These are phyloP conservation scores for Monarcha castaneiventris DNA, from an alignment of 2,113 vertebrate genomes.

Conservation along the genomic window DNA sequence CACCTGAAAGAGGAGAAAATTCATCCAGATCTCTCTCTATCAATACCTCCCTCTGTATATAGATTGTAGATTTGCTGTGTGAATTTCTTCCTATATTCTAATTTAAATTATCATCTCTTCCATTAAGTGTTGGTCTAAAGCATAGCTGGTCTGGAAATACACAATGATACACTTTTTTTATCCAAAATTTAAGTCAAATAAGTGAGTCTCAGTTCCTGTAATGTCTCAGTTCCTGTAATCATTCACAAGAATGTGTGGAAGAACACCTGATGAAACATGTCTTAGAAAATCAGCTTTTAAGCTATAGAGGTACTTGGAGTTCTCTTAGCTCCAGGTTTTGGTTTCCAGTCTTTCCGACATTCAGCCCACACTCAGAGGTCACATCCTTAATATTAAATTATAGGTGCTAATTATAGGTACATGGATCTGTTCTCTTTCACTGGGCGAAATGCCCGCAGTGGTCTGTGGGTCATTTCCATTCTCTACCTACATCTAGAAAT, in stretches of 20 bases:
- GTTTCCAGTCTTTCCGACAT: not conserved
- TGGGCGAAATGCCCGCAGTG: fast-evolving
- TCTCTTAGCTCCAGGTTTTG: not conserved
- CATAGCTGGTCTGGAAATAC: not conserved
- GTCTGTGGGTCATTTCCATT: not conserved
- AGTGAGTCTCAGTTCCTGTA: not conserved
- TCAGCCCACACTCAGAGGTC: not conserved
- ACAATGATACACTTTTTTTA: not conserved
- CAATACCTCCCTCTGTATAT: not conserved
- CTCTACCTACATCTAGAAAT: not conserved
- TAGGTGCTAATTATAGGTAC: not conserved
- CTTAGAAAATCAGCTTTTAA: not conserved
- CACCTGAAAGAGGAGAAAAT: not conserved
- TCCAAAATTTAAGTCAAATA: not conserved
- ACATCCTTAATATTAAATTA: not conserved
- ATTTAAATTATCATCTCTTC: not conserved
- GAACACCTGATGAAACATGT: not conserved
- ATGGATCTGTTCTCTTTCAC: not conserved
- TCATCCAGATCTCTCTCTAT: not conserved
- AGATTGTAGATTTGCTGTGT: not conserved
- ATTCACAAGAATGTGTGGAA: not conserved
- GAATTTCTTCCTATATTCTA: not conserved
- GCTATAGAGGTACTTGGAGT: not conserved
- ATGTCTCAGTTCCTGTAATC: not conserved
- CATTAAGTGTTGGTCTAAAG: not conserved